Percentiles rank a stretch among this genome's conserved stretches.
phyloP scores from a whole-genome alignment of 2,113 vertebrate species.

The Rallus limicola region DNA sequence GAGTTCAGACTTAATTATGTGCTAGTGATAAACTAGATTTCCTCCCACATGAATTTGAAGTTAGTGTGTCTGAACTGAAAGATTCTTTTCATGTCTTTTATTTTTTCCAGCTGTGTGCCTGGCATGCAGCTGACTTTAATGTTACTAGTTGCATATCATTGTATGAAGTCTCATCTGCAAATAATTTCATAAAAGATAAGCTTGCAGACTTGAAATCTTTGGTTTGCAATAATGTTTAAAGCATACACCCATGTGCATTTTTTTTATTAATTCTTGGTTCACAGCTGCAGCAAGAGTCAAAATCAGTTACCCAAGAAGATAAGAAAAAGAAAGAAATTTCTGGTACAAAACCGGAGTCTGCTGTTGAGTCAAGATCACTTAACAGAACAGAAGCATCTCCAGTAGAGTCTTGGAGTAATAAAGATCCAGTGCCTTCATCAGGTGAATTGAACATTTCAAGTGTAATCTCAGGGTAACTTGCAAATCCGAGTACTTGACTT shows the following conservation, averaged over 20 bases:
- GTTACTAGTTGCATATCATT: neutral
- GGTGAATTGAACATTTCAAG: conserved; percentile 23
- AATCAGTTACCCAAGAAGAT: neutral
- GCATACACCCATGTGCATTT: neutral
- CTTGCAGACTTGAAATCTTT: neutral
- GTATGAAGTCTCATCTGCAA: neutral
- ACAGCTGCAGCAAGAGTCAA: conserved; percentile 29
- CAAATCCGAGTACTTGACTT: conserved; percentile 11
- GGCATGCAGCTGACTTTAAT: neutral
- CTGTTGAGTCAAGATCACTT: neutral
- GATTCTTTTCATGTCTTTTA: neutral
- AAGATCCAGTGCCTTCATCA: conserved; percentile 43
- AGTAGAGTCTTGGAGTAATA: neutral
- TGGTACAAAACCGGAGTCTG: neutral
- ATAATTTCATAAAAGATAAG: neutral
- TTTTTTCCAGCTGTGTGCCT: neutral
- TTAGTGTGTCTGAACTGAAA: neutral
- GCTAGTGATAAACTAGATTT: neutral
- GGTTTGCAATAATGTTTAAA: neutral
- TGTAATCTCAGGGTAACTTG: conserved; percentile 5
- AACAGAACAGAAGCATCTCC: neutral
- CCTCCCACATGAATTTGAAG: neutral
- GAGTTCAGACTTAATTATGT: neutral
- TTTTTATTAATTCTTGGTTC: conserved; percentile 10
- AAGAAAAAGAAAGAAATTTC: neutral